These are phyloP conservation scores for Allolobophora icterica DNA, from an alignment of 2,888 invertebrate genomes.

Conservation along the genomic window DNA sequence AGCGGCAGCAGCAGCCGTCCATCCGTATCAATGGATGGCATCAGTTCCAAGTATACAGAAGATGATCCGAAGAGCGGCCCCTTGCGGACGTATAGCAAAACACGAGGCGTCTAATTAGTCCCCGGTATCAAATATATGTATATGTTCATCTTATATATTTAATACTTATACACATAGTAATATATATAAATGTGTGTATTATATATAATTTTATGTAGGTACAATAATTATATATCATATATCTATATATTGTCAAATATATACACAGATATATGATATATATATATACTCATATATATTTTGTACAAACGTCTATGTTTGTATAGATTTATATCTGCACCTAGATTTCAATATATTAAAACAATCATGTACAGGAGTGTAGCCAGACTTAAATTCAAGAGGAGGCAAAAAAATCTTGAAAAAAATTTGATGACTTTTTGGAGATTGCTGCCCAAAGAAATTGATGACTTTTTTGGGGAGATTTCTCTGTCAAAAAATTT, in stretches of 20 bases:
- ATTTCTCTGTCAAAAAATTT: too few species aligned
- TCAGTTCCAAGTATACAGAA: not conserved
- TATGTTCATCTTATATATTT: too few species aligned
- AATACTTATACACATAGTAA: not conserved
- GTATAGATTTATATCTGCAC: too few species aligned
- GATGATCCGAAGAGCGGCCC: not conserved
- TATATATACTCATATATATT: not conserved
- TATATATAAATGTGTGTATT: not conserved
- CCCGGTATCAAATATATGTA: not conserved
- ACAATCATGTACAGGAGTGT: too few species aligned
- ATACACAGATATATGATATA: not conserved
- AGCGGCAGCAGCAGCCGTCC: conserved; percentile 11
- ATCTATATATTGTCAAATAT: not conserved
- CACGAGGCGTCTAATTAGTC: not conserved
- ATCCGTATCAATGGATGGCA: not conserved
- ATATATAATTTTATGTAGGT: too few species aligned
- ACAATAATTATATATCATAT: too few species aligned
- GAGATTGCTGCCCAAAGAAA: too few species aligned
- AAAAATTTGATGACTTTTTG: too few species aligned
- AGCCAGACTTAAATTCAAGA: too few species aligned
- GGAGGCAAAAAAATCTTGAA: too few species aligned
- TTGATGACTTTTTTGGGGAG: too few species aligned
- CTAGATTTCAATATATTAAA: too few species aligned
- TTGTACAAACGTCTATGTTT: not conserved
- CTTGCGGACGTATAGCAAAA: not conserved